phyloP scores from a whole-genome alignment of 2,113 vertebrate genomes.

The Ophiodon elongatus region DNA sequence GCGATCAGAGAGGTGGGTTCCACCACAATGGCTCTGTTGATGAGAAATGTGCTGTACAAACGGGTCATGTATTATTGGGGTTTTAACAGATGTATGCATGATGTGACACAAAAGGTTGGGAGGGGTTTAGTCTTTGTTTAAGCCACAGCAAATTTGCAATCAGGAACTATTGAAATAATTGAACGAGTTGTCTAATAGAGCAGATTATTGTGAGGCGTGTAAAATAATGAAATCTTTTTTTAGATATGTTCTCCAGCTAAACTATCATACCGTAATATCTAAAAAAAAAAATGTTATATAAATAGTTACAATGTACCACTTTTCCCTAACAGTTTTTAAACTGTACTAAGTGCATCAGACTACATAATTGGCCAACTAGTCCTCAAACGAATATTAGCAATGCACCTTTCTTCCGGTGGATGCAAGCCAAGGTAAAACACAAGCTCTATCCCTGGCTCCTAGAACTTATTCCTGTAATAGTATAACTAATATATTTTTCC shows the following conservation, averaged over 20 bases:
- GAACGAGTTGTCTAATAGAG: slow-evolving; percentile 8
- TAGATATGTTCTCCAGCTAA: background rate
- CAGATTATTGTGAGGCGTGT: background rate
- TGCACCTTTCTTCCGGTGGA: background rate
- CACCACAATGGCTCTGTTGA: slow-evolving; percentile 72
- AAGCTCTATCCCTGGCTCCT: background rate
- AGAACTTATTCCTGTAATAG: background rate
- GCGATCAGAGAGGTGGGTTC: slow-evolving; percentile 72
- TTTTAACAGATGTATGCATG: slow-evolving; percentile 58
- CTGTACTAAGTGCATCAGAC: background rate
- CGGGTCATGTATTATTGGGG: slow-evolving; percentile 58
- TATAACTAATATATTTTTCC: background rate
- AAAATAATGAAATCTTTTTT: background rate
- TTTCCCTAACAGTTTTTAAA: background rate
- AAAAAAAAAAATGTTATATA: no score
- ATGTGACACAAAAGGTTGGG: slow-evolving; percentile 33
- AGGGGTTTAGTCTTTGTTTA: slow-evolving; percentile 21
- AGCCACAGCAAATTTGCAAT: slow-evolving; percentile 14
- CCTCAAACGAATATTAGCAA: background rate
- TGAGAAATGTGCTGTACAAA: slow-evolving; percentile 71
- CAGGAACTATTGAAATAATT: slow-evolving; percentile 13
- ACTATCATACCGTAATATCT: no score
- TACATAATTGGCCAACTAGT: background rate
- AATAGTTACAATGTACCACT: no score
- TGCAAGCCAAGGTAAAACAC: background rate